These are phyloP conservation scores for Acanthacorydalis orientalis DNA, from an alignment of 2,888 invertebrate genomes.

Conservation along the genomic window DNA sequence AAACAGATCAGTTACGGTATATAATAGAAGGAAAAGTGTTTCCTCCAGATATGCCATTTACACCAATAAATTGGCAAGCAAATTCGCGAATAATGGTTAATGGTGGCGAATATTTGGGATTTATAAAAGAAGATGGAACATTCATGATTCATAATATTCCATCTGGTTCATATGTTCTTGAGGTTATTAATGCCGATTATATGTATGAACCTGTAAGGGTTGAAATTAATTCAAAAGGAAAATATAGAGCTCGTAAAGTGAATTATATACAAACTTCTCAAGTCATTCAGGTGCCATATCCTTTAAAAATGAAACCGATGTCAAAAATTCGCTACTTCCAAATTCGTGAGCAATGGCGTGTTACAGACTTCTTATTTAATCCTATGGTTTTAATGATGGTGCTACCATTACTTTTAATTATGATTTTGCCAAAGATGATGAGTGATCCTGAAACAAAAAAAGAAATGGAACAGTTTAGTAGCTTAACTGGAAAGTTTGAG, in stretches of 20 bases:
- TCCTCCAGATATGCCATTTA: slow-evolving; percentile 44
- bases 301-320: slow-evolving; percentile 71
- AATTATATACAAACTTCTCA: slow-evolving; percentile 86
- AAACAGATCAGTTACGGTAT: slow-evolving; percentile 36
- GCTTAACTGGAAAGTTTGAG: slow-evolving; percentile 41
- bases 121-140: slow-evolving; percentile 78
- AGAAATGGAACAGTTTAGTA: slow-evolving; percentile 81
- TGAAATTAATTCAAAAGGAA: slow-evolving; percentile 95
- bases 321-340: slow-evolving; percentile 80
- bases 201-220: slow-evolving; percentile 89
- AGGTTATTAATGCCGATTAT: slow-evolving; percentile 79
- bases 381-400: slow-evolving; percentile 99
- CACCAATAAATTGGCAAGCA: slow-evolving; percentile 51
- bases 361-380: slow-evolving; percentile 90
- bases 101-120: slow-evolving; percentile 76
- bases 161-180: slow-evolving; percentile 86
- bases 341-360: slow-evolving; percentile 86
- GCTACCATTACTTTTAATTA: slow-evolving; percentile 72
- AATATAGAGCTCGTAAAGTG: slow-evolving; percentile 85
- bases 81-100: slow-evolving; percentile 69
- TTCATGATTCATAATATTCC: slow-evolving; percentile 79
- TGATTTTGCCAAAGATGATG: slow-evolving; percentile 91
- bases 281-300: slow-evolving; percentile 83
- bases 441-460: slow-evolving; percentile 96
- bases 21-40: slow-evolving; percentile 69